Conservation (phyloP, 1,140 invertebrate genomes). For the Magallana gigas region DNA sequence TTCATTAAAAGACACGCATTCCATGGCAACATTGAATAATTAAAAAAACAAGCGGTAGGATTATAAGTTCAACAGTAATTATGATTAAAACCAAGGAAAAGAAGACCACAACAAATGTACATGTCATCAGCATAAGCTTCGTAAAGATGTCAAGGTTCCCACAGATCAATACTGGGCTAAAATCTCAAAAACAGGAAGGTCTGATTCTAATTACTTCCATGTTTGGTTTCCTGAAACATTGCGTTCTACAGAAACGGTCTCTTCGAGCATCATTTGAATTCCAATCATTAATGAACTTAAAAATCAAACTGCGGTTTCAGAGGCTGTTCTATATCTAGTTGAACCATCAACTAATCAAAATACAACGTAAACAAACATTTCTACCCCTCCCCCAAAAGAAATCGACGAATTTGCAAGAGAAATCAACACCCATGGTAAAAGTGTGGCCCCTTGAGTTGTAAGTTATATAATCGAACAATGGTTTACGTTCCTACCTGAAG, state of each 20-base stretch:
- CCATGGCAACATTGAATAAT: too few species aligned
- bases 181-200: constrained; percentile 42
- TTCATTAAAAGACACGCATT: too few species aligned
- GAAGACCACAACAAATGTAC: neutral
- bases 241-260: neutral
- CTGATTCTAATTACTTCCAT: neutral
- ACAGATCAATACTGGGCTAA: constrained; percentile 37
- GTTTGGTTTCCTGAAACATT: neutral
- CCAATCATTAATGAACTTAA: too few species aligned
- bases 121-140: constrained; percentile 4
- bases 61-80: too few species aligned
- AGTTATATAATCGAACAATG: neutral
- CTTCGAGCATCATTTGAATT: neutral
- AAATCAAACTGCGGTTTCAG: neutral
- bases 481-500: constrained; percentile 53
- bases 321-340: neutral
- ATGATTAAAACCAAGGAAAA: too few species aligned
- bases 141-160: neutral
- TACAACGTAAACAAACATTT: constrained; percentile 13
- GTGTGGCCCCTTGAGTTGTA: neutral
- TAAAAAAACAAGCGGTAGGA: too few species aligned
- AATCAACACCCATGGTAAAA: neutral
- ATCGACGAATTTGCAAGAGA: neutral
- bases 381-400: neutral
- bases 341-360: neutral